Evolutionary conservation across 1,140 invertebrate genomes (phyloP), one percentile per base, ranked within the genome.

Genomic region (Cydia pomonella): DNA sequence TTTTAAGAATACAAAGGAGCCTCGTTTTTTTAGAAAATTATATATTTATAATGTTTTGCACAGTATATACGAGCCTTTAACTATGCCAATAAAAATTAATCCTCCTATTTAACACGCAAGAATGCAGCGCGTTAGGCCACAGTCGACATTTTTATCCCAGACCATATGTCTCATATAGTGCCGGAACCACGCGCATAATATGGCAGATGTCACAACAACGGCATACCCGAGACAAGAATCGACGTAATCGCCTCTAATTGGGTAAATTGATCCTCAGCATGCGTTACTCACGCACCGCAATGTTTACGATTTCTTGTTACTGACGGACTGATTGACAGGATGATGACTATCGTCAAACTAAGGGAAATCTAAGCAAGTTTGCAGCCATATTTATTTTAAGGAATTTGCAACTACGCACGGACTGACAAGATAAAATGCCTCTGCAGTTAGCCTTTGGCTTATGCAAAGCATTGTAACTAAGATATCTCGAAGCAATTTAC

Each of bases 221-320:
- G 38, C 59, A 64, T 41, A 53, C 44, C 77, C 18, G 27, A 76
- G 33, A 79, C 75, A 77, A 79, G 76, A 53, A 73, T 77, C 73
- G 75, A 83, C 77, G 82, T 77, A 84, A 85, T 84, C 77, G 84
- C 80, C 83, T 84, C 83, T 86, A 86, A 87, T 86, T 85, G 81
- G 82, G 79, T 81, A 85, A 86, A 87, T 82, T 75, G 76, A 83
- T 84, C 74, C 78, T 77, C 71, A 76, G 79, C 79, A 77, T 80
- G 77, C 79, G 81, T 85, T 79, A 79, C 76, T 81, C 77, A 82
- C 69, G 64, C 64, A 38, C 64, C 9, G 23, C 29, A 77, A 82
- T 82, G 74, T 83, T 82, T 83, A 80, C 73, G 76, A 80, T 71
- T 77, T 80, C 78, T 78, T 76, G 81, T 77, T 80, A 80, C 77